Evolutionary conservation across 2,888 invertebrate species (phyloP).

Genomic region (Lathronympha strigana): DNA sequence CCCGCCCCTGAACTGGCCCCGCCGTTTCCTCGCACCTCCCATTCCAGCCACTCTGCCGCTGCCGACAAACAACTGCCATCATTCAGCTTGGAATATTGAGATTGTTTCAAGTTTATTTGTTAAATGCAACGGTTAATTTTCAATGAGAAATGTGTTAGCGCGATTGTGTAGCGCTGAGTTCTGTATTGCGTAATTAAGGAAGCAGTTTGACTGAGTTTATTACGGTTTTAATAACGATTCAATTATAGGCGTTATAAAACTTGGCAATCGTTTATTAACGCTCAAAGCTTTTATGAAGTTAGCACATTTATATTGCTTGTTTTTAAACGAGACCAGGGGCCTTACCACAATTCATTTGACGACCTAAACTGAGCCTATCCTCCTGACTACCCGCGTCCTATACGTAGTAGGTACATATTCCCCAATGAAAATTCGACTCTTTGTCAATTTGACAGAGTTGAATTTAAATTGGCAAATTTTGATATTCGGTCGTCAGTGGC

Average conservation of each 20-base stretch:
- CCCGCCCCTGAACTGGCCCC: conserved; percentile 63
- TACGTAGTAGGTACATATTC: too few species aligned
- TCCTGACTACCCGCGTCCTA: too few species aligned
- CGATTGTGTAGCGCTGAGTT: conserved; percentile 24
- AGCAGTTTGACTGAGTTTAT: conserved; percentile 5
- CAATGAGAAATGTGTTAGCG: conserved; percentile 36
- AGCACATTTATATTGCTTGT: neutral
- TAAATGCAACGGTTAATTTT: conserved; percentile 38
- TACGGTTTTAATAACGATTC: neutral
- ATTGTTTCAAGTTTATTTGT: conserved; percentile 42
- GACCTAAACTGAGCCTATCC: too few species aligned
- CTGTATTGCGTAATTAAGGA: conserved; percentile 21
- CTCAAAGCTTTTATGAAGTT: neutral
- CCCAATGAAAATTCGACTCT: too few species aligned
- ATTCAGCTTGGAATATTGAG: conserved; percentile 70
- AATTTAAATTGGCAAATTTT: too few species aligned
- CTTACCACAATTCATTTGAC: too few species aligned
- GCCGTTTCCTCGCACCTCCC: conserved; percentile 73
- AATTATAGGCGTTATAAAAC: neutral
- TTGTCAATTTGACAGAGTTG: too few species aligned
- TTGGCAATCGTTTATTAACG: neutral
- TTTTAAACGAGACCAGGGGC: too few species aligned
- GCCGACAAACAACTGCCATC: conserved; percentile 82
- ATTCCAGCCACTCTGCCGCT: conserved; percentile 80
- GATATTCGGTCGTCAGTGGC: too few species aligned